phyloP scores from a whole-genome alignment of 2,113 vertebrate genomes.

The Miniopterus natalensis region DNA sequence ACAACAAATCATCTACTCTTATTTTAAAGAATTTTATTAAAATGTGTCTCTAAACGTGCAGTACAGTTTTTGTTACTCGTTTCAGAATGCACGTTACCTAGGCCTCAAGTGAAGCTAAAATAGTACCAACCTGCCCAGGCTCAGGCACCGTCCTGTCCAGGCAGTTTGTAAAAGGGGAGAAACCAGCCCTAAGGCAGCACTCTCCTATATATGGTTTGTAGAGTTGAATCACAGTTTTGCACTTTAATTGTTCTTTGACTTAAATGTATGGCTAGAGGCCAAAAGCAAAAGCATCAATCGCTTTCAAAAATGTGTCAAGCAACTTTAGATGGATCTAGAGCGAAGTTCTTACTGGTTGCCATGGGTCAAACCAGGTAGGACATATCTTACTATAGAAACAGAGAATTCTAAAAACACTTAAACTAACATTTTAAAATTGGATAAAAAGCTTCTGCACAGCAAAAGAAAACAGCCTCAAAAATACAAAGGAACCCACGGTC shows the following conservation, averaged over 20 bases:
- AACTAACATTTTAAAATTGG: neutral
- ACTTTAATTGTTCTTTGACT: neutral
- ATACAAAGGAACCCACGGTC: too few relatives aligned
- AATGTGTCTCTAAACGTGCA: neutral
- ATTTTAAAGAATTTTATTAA: neutral
- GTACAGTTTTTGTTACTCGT: neutral
- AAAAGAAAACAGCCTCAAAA: too few relatives aligned
- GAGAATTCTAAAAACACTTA: neutral
- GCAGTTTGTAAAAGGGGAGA: rapidly evolving
- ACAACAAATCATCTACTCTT: neutral
- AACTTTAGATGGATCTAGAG: neutral
- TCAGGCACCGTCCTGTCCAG: neutral
- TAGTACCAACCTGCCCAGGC: neutral
- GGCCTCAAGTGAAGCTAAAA: neutral
- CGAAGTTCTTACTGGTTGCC: neutral
- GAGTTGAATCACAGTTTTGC: neutral
- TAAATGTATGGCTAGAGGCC: neutral
- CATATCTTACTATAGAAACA: neutral
- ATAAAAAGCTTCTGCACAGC: too few relatives aligned
- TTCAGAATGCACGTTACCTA: neutral
- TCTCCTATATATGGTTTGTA: rapidly evolving
- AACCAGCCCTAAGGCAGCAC: rapidly evolving
- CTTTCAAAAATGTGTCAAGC: neutral
- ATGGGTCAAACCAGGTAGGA: neutral
- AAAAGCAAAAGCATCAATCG: neutral